These are phyloP conservation scores for Labeo catla DNA, from an alignment of 2,113 vertebrate species.

Conservation along the genomic window DNA sequence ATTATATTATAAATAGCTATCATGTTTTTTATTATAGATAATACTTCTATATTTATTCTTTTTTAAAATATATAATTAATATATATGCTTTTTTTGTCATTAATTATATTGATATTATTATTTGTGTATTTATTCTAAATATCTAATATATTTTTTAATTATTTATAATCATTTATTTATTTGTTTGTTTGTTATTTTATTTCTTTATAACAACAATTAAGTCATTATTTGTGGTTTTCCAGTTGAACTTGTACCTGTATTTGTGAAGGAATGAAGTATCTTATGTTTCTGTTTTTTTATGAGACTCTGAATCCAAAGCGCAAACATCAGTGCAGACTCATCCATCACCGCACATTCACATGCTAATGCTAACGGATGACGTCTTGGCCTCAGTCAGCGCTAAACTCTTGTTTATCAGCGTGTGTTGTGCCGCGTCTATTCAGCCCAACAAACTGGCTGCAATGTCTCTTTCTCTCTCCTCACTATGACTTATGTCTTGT, in stretches of 20 bases:
- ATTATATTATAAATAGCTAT: too few relatives aligned
- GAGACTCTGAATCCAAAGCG: neutral
- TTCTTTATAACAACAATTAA: too few relatives aligned
- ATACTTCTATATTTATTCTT: too few relatives aligned
- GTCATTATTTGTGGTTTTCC: neutral
- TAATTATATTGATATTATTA: too few relatives aligned
- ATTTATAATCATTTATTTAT: neutral
- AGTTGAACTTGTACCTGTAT: neutral
- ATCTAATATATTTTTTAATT: neutral
- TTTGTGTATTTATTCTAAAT: too few relatives aligned
- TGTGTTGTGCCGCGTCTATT: neutral
- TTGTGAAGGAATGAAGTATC: neutral
- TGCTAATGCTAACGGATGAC: conserved; percentile 55
- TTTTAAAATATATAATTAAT: too few relatives aligned
- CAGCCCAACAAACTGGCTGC: neutral
- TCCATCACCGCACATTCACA: conserved; percentile 58
- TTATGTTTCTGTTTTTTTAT: neutral
- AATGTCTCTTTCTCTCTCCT: neutral
- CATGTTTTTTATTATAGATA: too few relatives aligned
- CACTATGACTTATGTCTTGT: neutral
- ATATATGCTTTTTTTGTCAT: too few relatives aligned
- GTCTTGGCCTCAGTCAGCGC: conserved; percentile 49
- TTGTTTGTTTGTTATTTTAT: neutral
- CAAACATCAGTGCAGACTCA: conserved; percentile 6
- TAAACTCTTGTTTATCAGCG: conserved; percentile 33